Evolutionary conservation across 2,888 invertebrate genomes (phyloP).

Genomic region (Nebria salina): DNA sequence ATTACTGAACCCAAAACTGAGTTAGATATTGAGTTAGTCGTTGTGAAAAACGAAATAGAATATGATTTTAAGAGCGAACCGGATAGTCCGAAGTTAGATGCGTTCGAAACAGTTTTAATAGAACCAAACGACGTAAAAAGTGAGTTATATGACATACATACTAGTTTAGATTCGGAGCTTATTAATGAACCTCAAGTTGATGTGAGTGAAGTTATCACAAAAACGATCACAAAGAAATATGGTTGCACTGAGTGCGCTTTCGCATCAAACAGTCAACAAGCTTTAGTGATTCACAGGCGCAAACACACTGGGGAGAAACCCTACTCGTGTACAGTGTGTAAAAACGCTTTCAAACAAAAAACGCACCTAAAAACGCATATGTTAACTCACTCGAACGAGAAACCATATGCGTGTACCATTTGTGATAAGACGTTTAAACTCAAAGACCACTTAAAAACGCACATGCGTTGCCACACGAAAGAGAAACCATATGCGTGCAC

Average conservation of each 20-base stretch:
- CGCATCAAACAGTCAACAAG: background rate
- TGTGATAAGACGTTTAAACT: constrained; percentile 23
- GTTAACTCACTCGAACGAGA: constrained; percentile 9
- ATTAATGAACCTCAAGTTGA: too few species aligned
- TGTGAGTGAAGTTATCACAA: too few species aligned
- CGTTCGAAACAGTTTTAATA: too few species aligned
- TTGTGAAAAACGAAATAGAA: too few species aligned
- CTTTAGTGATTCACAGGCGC: background rate
- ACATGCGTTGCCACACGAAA: background rate
- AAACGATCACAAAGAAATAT: background rate
- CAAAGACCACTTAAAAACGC: background rate
- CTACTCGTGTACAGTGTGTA: background rate
- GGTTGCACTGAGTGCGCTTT: background rate
- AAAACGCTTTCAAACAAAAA: background rate
- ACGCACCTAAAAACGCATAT: background rate
- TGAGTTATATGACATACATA: too few species aligned
- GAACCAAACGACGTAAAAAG: too few species aligned
- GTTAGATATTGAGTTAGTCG: too few species aligned
- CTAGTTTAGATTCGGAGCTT: too few species aligned
- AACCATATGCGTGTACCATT: constrained; percentile 38
- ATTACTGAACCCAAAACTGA: too few species aligned
- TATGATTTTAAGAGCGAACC: too few species aligned
- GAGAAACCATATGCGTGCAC: background rate
- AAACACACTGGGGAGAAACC: background rate
- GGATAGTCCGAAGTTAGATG: too few species aligned